These are phyloP conservation scores for Pogonophryne albipinna DNA, from an alignment of 2,797 vertebrate genomes.

Conservation along the genomic window DNA sequence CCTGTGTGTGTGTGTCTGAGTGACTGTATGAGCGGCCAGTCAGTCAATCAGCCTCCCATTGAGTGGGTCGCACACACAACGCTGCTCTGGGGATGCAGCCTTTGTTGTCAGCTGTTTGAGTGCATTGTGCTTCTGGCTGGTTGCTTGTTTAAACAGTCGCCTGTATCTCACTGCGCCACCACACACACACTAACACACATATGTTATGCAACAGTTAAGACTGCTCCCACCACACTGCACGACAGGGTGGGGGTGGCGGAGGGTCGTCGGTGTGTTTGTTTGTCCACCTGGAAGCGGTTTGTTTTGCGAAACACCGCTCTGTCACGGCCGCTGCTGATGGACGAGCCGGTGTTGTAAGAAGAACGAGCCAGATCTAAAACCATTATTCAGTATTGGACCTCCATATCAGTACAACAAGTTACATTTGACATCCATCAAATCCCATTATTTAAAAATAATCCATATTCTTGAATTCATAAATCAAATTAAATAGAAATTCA, in stretches of 20 bases:
- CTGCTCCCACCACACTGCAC: conserved; percentile 22
- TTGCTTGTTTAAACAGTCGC: conserved; percentile 70
- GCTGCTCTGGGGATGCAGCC: conserved; percentile 44
- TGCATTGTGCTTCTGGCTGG: conserved; percentile 56
- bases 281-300: conserved; percentile 83
- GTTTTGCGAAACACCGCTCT: conserved; percentile 64
- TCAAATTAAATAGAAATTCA: not conserved
- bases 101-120: conserved; percentile 70
- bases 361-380: conserved; percentile 3
- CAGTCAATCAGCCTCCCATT: conserved; percentile 73
- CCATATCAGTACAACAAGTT: not conserved
- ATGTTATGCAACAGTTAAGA: conserved; percentile 53
- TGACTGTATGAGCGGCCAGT: conserved; percentile 25
- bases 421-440: not conserved
- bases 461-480: not conserved
- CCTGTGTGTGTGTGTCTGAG: conserved; percentile 21
- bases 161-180: conserved; percentile 33
- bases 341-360: conserved; percentile 42
- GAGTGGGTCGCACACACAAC: conserved; percentile 40
- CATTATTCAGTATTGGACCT: not conserved
- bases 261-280: conserved; percentile 73
- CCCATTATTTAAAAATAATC: not conserved
- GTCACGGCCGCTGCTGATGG: conserved; percentile 40
- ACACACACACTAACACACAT: not conserved
- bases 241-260: conserved; percentile 20